Evolutionary conservation across 2,113 vertebrate species (phyloP).

Genomic region (Nibea coibor): DNA sequence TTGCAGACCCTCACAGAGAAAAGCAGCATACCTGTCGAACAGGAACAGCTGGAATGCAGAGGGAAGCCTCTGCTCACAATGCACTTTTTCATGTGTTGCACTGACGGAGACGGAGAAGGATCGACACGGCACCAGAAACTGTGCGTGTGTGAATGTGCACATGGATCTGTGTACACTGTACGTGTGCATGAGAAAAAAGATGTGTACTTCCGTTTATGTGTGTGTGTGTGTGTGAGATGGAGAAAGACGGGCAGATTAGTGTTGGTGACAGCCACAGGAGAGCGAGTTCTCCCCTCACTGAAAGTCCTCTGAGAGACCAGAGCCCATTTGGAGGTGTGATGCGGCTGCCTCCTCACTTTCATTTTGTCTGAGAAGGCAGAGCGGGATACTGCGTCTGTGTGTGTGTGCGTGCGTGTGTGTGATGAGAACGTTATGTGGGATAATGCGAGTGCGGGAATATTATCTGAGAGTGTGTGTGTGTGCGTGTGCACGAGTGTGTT

Average conservation of each 20-base stretch:
- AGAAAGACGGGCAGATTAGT: slow-evolving; percentile 53
- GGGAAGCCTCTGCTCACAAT: slow-evolving; percentile 31
- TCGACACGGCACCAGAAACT: slow-evolving; percentile 16
- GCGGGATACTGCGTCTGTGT: slow-evolving; percentile 31
- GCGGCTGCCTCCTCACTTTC: slow-evolving; percentile 70
- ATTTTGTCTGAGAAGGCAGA: slow-evolving; percentile 62
- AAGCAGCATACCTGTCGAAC: slow-evolving; percentile 64
- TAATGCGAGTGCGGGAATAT: slow-evolving; percentile 21
- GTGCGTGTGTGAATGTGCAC: neutral
- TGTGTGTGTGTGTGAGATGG: neutral
- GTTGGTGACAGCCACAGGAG: slow-evolving; percentile 65
- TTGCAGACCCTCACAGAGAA: slow-evolving; percentile 30
- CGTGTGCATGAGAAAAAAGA: slow-evolving; percentile 4
- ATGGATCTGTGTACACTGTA: neutral
- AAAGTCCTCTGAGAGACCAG: slow-evolving; percentile 70
- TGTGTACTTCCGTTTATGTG: neutral
- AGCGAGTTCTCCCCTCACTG: slow-evolving; percentile 39
- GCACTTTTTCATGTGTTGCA: slow-evolving; percentile 70
- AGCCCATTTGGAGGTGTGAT: slow-evolving; percentile 78
- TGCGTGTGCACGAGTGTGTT: neutral
- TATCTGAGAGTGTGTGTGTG: slow-evolving; percentile 1
- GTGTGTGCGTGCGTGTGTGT: slow-evolving; percentile 16
- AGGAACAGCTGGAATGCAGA: slow-evolving; percentile 62
- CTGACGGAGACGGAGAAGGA: slow-evolving; percentile 47
- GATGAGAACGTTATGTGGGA: slow-evolving; percentile 27